A percentile compares a stretch with the other conserved stretches of the same genome.
phyloP scores from a whole-genome alignment of 2,888 invertebrate species.

The Meteorus cinctellus region DNA sequence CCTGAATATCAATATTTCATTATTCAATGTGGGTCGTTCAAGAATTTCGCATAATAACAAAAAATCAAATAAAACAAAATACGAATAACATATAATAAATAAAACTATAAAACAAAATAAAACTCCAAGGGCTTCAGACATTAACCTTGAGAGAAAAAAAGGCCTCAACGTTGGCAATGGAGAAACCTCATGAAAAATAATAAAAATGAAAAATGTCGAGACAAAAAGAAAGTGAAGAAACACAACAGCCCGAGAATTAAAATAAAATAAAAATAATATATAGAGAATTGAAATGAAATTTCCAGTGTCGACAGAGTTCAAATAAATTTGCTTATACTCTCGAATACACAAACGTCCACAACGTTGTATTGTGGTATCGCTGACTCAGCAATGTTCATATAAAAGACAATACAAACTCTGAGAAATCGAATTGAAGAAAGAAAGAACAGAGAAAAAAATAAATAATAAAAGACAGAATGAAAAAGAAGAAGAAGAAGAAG shows the following conservation, averaged over 20 bases:
- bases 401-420: background rate
- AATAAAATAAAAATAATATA: constrained; percentile 16
- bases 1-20: background rate
- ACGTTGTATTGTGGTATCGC: background rate
- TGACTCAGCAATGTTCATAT: constrained; percentile 5
- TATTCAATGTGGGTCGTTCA: background rate
- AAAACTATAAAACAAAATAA: constrained; percentile 7
- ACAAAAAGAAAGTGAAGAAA: background rate
- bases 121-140: constrained; percentile 14
- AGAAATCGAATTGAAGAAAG: background rate
- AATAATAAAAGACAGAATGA: background rate
- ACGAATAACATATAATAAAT: background rate
- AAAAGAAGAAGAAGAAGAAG: too few species aligned
- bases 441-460: background rate
- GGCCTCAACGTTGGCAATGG: background rate
- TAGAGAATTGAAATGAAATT: background rate
- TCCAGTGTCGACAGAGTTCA: constrained; percentile 14
- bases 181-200: background rate
- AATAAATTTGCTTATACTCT: constrained; percentile 19
- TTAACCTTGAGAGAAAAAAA: background rate
- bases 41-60: background rate
- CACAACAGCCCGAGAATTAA: background rate
- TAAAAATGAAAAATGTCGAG: background rate
- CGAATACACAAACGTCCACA: background rate
- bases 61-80: background rate